Percentiles rank a stretch among this genome's conserved stretches.
These are phyloP conservation scores for Thecocarcelia acutangulata DNA, from an alignment of 2,888 invertebrate species.

Conservation along the genomic window DNA sequence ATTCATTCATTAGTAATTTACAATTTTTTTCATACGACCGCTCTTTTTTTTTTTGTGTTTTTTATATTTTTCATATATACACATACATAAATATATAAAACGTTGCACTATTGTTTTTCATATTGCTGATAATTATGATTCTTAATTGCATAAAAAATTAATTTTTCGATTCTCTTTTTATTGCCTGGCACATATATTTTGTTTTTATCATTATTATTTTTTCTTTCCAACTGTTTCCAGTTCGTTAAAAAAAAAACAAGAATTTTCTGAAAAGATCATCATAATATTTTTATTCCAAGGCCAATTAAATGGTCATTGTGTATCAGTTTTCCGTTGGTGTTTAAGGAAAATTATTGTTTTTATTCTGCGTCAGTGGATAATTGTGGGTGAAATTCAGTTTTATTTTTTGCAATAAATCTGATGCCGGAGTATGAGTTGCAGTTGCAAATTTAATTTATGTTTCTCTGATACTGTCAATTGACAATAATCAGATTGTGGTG, in stretches of 20 bases:
- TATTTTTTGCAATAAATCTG: too few species aligned
- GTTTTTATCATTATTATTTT: neutral
- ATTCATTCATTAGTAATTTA: slow-evolving; percentile 19
- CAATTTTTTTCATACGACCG: slow-evolving; percentile 8
- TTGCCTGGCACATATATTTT: neutral
- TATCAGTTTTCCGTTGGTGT: neutral
- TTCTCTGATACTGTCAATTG: too few species aligned
- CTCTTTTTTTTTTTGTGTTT: slow-evolving; percentile 23
- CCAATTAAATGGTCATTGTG: slow-evolving; percentile 32
- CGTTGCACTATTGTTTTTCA: slow-evolving; percentile 55
- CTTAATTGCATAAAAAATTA: slow-evolving; percentile 59
- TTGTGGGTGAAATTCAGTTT: neutral
- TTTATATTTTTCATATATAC: slow-evolving; percentile 20
- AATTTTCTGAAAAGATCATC: slow-evolving; percentile 5
- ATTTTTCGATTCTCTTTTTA: slow-evolving; percentile 22
- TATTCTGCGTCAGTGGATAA: neutral
- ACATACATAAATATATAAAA: too few species aligned
- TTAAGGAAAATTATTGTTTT: neutral
- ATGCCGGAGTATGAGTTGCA: too few species aligned
- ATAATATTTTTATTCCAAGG: slow-evolving; percentile 24
- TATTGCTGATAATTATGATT: slow-evolving; percentile 65
- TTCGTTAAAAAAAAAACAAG: neutral
- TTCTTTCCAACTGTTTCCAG: neutral
- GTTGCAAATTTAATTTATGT: too few species aligned
- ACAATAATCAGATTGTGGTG: too few species aligned